phyloP scores from a whole-genome alignment of 1,140 invertebrate species.

The Megalopta genalis region DNA sequence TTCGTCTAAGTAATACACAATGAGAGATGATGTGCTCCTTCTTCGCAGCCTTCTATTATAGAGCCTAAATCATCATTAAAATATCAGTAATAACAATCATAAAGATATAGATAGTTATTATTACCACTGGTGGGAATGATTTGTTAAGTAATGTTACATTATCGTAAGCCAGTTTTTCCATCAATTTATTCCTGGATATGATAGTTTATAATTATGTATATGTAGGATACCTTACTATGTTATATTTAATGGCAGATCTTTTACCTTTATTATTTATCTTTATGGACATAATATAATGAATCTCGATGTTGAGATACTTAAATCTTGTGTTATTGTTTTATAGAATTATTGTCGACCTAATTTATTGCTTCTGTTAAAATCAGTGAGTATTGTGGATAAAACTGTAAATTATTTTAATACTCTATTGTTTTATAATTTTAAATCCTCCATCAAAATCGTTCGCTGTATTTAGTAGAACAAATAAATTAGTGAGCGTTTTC shows the following conservation, averaged over 20 bases:
- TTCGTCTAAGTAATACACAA: slow-evolving; percentile 35
- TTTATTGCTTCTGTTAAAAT: slow-evolving; percentile 17
- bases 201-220: slow-evolving; percentile 9
- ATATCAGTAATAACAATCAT: slow-evolving; percentile 48
- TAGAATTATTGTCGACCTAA: background rate
- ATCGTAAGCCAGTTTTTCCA: slow-evolving; percentile 53
- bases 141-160: slow-evolving; percentile 41
- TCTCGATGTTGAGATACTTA: slow-evolving; percentile 20
- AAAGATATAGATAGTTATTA: slow-evolving; percentile 43
- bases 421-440: background rate
- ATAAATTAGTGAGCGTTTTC: slow-evolving; percentile 14
- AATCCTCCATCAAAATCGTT: slow-evolving; percentile 11
- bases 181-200: slow-evolving; percentile 36
- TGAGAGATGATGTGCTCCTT: slow-evolving; percentile 55
- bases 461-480: slow-evolving; percentile 4
- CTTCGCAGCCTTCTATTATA: slow-evolving; percentile 60
- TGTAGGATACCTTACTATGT: slow-evolving; percentile 6
- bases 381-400: background rate
- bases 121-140: slow-evolving; percentile 37
- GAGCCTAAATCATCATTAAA: slow-evolving; percentile 59
- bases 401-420: slow-evolving; percentile 5
- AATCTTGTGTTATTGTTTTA: slow-evolving; percentile 9
- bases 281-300: slow-evolving; percentile 25
- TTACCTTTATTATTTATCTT: slow-evolving; percentile 38
- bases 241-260: slow-evolving; percentile 1